Percentiles rank a stretch among this genome's conserved stretches.
phyloP scores from a whole-genome alignment of 2,113 vertebrate genomes.

The Poeciliopsis occidentalis region DNA sequence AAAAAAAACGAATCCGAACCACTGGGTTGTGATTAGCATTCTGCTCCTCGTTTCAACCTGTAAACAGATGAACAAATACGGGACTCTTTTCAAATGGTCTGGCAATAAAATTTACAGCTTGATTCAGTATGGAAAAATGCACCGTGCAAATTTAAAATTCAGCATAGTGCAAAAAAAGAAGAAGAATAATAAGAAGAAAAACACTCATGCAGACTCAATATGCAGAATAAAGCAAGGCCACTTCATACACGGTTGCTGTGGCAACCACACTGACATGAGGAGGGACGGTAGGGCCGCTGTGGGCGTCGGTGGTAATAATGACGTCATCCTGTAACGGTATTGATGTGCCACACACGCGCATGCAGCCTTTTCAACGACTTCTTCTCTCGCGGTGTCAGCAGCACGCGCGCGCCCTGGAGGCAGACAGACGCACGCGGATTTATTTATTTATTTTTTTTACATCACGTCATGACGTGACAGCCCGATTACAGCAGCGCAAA shows the following conservation, averaged over 20 bases:
- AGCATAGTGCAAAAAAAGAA: slow-evolving; percentile 3
- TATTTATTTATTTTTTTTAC: background rate
- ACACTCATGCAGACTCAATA: slow-evolving; percentile 11
- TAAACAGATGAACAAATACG: slow-evolving; percentile 1
- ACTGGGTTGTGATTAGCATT: background rate
- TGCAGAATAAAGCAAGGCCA: slow-evolving; percentile 42
- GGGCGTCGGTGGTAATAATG: slow-evolving; percentile 48
- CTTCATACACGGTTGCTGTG: slow-evolving; percentile 65
- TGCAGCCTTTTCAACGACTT: slow-evolving; percentile 37
- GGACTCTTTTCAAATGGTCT: background rate
- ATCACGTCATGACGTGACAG: slow-evolving; percentile 39
- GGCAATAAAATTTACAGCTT: slow-evolving; percentile 6
- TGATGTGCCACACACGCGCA: slow-evolving; percentile 57
- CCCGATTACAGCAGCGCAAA: slow-evolving; percentile 68
- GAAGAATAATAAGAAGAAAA: no score
- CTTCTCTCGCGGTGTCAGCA: slow-evolving; percentile 25
- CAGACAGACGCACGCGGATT: background rate
- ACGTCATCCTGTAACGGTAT: slow-evolving; percentile 66
- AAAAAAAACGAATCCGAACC: slow-evolving; percentile 8
- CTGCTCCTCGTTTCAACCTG: background rate
- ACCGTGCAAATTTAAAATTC: background rate
- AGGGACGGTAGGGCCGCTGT: slow-evolving; percentile 8
- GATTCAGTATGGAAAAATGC: background rate
- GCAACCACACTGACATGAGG: slow-evolving; percentile 67
- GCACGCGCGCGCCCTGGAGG: slow-evolving; percentile 36